Evolutionary conservation across 2,888 invertebrate genomes (phyloP), one percentile per base, ranked within the genome.

Genomic region (Clusia tigrina): DNA sequence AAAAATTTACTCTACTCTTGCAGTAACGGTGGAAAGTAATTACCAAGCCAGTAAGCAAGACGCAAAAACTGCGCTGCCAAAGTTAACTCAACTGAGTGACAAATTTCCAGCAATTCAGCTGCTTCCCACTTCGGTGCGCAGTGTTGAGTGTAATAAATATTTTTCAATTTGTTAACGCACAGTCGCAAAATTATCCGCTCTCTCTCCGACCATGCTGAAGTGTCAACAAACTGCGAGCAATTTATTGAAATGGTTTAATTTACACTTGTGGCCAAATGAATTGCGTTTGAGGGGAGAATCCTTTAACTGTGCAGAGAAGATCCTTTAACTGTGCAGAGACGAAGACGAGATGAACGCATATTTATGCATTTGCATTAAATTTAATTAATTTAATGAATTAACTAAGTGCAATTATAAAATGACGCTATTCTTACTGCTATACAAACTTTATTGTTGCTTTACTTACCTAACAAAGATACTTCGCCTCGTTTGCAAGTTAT

Each of bases 221-320:
- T n/a, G n/a, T n/a, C n/a, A 53, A 24, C 9, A 15, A 53, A 20
- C 9, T 32, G 23, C 37, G 56, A 51, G 38, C 51, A 61, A 61
- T 55, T 61, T 61, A 56, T 42, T 55, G 61, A 60, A 38, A 60
- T 60, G 42, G 54, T 53, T 60, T 60, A 60, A 60, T 60, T 60
- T 60, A 54, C 54, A 60, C 60, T 60, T 54, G 48, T 54, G 60
- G 10, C 53, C 52, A 60, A 60, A 54, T 60, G 54, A 60, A 60
- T 60, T 42, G 54, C 26, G 32, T 26, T 58, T 51, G 20, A 20
- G 17, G 22, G 5, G 20, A n/a, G n/a, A n/a, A n/a, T n/a, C n/a
- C n/a, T n/a, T n/a, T n/a, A n/a, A n/a, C n/a, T n/a, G n/a, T n/a
- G n/a, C n/a, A n/a, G n/a, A n/a, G n/a, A n/a, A n/a, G n/a, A n/a